phyloP scores from a whole-genome alignment of 92 coral and sea anemone species.

The Phenganax subtilis region DNA sequence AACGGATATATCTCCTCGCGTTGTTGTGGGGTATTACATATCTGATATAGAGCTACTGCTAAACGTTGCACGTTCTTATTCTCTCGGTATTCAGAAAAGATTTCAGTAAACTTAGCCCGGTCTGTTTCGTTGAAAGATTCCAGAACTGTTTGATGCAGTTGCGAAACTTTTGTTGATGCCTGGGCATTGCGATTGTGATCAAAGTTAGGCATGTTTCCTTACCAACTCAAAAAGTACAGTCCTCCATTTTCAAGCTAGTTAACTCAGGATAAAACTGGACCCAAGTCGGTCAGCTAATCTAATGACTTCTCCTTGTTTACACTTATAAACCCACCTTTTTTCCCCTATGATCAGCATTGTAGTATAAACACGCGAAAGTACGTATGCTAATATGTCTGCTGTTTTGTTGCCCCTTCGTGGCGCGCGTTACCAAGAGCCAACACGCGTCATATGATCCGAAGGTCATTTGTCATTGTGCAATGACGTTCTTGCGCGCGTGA shows the following conservation, averaged over 20 bases:
- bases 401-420: conserved; percentile 24
- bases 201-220: conserved; percentile 16
- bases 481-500: neutral
- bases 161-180: conserved; percentile 25
- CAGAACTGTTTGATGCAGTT: conserved; percentile 36
- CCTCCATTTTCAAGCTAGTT: neutral
- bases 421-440: conserved; percentile 36
- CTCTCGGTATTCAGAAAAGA: conserved; percentile 76
- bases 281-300: neutral
- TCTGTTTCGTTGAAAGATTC: conserved; percentile 66
- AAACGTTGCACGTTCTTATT: conserved; percentile 65
- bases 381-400: conserved; percentile 25
- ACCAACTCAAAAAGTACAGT: neutral
- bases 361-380: conserved; percentile 29
- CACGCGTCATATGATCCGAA: conserved; percentile 30
- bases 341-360: neutral
- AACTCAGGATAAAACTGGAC: neutral
- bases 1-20: conserved; percentile 78
- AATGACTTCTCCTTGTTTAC: conserved; percentile 24
- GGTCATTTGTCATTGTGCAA: conserved; percentile 6
- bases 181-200: conserved; percentile 10
- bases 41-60: conserved; percentile 56
- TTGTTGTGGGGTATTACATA: conserved; percentile 68
- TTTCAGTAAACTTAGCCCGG: conserved; percentile 67
- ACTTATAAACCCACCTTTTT: neutral